Base-by-base conservation (phyloP, 2,888 invertebrate genomes). In the Pheosia gnoma region DNA sequence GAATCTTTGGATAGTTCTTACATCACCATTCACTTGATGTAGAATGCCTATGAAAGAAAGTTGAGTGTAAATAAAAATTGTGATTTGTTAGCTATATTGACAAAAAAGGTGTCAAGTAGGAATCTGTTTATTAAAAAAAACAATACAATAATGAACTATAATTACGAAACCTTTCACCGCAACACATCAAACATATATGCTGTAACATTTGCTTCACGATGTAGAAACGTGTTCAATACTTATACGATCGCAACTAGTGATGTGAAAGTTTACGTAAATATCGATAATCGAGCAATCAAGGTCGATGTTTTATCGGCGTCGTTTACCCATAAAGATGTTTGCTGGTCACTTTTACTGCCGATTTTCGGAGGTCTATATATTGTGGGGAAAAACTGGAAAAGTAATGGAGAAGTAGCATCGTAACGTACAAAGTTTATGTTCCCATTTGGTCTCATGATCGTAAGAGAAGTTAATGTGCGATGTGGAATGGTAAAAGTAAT, bases 291-390 rank as follows among this genome's bases (percentile, higher is more conserved):
- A 51, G 8, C 54, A 5, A 54, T 54, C 54, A 54, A 54, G 54
- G 38, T 54, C 38, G 38, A 37, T 54, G 38, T 37, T 38, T 38
- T 54, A 54, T 54, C 38, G 37, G 54, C 37, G 53, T 10, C 53
- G 54, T 38, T 37, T 11, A n/a, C 38, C 54, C 38, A 54, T 54
- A 54, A 54, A 54, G 41, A 38, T 39, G 13, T 57, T 47, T 45
- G 25, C 36, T 43, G 43, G 43, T 7, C 57, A 47, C 57, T 57
- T 25, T 45, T 57, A 47, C 36, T 43, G 36, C 43, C 38, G 38
- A 56, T 56, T 56, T 56, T n/a, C 25, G 36, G 10, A 36, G 54
- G 54, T 54, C 54, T 8, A 54, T 54, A 54, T 38, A 54, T 54
- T 54, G 11, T 54, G 11, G 5, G 9, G 38, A 54, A 54, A 25